A percentile compares a stretch with the other conserved stretches of the same genome.
Conservation (phyloP, 2,888 invertebrate species). For the Tribolium freemani region DNA sequence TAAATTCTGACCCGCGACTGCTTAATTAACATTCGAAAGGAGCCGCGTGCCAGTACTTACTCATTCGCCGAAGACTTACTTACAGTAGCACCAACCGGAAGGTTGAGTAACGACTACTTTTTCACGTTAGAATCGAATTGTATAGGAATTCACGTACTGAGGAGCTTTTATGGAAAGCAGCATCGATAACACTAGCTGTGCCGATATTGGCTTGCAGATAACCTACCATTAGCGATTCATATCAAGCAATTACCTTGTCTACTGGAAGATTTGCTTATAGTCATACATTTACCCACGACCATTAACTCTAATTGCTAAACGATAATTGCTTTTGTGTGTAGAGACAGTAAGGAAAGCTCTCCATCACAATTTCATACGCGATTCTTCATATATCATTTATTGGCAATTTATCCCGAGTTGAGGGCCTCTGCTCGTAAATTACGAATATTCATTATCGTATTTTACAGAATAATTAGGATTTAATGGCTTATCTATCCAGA, state of each 20-base stretch:
- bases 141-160: neutral
- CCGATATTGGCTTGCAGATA: slow-evolving; percentile 22
- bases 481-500: slow-evolving; percentile 6
- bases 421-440: slow-evolving; percentile 1
- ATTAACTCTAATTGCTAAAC: slow-evolving; percentile 35
- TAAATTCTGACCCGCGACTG: slow-evolving; percentile 19
- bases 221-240: slow-evolving; percentile 35
- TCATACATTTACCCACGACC: slow-evolving; percentile 32
- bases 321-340: slow-evolving; percentile 37
- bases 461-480: slow-evolving; percentile 16
- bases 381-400: slow-evolving; percentile 16
- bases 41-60: slow-evolving; percentile 19
- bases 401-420: neutral
- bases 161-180: slow-evolving; percentile 16
- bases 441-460: slow-evolving; percentile 19
- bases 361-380: neutral
- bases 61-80: slow-evolving; percentile 2
- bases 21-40: slow-evolving; percentile 33
- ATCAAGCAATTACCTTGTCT: slow-evolving; percentile 37
- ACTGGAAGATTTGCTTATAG: slow-evolving; percentile 34
- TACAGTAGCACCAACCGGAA: slow-evolving; percentile 8
- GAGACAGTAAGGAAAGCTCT: slow-evolving; percentile 7
- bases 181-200: neutral
- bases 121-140: slow-evolving; percentile 1
- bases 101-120: neutral